Evolutionary conservation across 1,140 invertebrate genomes (phyloP).

Genomic region (Lethrus apterus): DNA sequence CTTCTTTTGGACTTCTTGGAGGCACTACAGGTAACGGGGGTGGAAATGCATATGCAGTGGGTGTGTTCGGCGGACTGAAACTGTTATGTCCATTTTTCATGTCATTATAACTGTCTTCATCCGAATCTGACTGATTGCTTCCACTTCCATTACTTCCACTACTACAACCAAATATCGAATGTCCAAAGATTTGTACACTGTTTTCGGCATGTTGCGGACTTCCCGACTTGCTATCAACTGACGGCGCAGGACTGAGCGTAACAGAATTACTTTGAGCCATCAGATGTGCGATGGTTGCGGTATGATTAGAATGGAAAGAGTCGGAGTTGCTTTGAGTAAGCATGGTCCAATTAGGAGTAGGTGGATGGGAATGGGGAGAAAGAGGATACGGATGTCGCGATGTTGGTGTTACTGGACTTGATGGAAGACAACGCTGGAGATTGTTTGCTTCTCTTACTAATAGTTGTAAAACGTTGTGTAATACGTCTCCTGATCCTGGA

Average conservation of each 20-base stretch:
- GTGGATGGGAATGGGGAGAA: constrained; percentile 68
- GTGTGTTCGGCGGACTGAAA: constrained; percentile 55
- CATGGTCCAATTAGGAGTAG: constrained; percentile 67
- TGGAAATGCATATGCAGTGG: constrained; percentile 44
- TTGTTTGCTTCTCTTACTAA: constrained; percentile 72
- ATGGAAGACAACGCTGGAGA: constrained; percentile 67
- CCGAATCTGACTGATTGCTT: constrained; percentile 68
- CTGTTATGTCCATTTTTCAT: constrained; percentile 38
- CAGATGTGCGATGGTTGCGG: constrained; percentile 57
- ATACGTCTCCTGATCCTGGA: constrained; percentile 84
- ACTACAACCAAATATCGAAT: constrained; percentile 39
- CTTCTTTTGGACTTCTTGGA: constrained; percentile 43
- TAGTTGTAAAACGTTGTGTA: constrained; percentile 88
- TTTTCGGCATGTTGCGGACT: constrained; percentile 67
- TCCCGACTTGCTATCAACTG: constrained; percentile 74
- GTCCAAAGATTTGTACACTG: constrained; percentile 31
- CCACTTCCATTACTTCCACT: constrained; percentile 45
- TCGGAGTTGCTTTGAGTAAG: constrained; percentile 53
- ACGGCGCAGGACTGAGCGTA: constrained; percentile 81
- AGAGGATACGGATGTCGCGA: constrained; percentile 66
- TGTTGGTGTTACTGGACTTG: constrained; percentile 77
- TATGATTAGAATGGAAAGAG: constrained; percentile 52
- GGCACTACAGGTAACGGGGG: constrained; percentile 40
- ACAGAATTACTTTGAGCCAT: constrained; percentile 69
- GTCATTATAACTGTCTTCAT: constrained; percentile 54